Base-by-base conservation (phyloP, 2,888 invertebrate genomes). In the Mythimna albipuncta region DNA sequence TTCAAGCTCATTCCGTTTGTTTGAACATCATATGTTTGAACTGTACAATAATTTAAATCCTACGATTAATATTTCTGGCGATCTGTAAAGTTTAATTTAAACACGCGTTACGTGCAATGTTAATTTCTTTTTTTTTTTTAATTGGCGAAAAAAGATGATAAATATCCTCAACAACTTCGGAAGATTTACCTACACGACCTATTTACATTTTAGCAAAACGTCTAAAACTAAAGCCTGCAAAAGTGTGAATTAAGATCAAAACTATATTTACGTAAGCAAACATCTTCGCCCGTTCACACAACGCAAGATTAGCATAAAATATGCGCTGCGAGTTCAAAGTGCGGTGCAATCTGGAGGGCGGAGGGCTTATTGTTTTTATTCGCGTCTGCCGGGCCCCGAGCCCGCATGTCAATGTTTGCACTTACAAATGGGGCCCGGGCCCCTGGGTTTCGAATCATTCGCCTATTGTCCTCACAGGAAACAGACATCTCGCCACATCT, bases 331-430 rank as follows among this genome's bases (percentile, higher is more conserved):
- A 66, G 68, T 77, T 69, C 63, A 79, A 81, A 83, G 76, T 38
- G 32, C 54, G 11, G 32, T 55, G 47, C 55, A 64, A 59, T 72
- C 26, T 72, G 65, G 79, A 68, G 75, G 80, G 75, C 86, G 87
- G 87, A 78, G 88, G 89, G 87, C 85, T 89, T 86, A 73, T 84
- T 88, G 86, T 89, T 91, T 90, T 90, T 89, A 87, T 81, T 78
- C 74, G 68, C 77, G 80, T 82, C 79, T 77, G 74, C 50, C 47
- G n/a, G 50, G 50, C 19, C 50, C 50, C 32, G 38, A 64, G 75
- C 93, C 93, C 93, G 93, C 93, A 93, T 93, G 89, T 77, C 86
- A 66, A 77, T 92, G 91, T 93, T 92, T 93, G 90, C 88, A 87
- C 88, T 83, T 87, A 89, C 88, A 86, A 87, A 85, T 77, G 77